Percentiles rank a stretch among this genome's conserved stretches.
Evolutionary conservation across 2,888 invertebrate species (phyloP).

Genomic region (Scaeva pyrastri): DNA sequence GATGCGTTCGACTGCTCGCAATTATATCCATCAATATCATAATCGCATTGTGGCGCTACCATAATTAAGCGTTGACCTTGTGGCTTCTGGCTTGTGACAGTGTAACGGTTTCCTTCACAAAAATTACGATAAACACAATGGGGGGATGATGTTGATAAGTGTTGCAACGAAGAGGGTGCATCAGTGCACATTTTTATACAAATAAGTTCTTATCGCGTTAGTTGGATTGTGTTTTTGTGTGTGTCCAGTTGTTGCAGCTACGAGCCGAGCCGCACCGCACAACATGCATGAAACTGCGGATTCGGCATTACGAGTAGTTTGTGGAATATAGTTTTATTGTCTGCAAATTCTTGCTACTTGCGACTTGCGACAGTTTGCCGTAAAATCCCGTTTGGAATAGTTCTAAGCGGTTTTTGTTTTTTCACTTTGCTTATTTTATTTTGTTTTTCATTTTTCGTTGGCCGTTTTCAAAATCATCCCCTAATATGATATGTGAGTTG

Average conservation of each 20-base stretch:
- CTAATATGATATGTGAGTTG: slow-evolving; percentile 7
- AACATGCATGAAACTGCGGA: slow-evolving; percentile 22
- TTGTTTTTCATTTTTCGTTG: neutral
- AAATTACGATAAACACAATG: slow-evolving; percentile 17
- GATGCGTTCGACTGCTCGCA: slow-evolving; percentile 4
- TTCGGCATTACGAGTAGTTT: neutral
- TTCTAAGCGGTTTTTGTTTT: slow-evolving; percentile 32
- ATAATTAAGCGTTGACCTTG: slow-evolving; percentile 63
- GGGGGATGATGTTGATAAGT: slow-evolving; percentile 19
- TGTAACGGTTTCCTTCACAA: slow-evolving; percentile 45
- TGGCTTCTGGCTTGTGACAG: slow-evolving; percentile 58
- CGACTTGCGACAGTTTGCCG: slow-evolving; percentile 29
- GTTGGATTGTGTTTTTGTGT: slow-evolving; percentile 28
- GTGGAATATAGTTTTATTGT: slow-evolving; percentile 17
- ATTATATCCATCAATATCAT: slow-evolving; percentile 28
- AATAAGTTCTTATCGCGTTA: slow-evolving; percentile 54
- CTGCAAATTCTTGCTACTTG: slow-evolving; percentile 12
- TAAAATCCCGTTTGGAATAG: slow-evolving; percentile 55
- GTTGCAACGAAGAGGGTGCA: slow-evolving; percentile 11
- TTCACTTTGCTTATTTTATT: neutral
- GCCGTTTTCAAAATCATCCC: slow-evolving; percentile 6
- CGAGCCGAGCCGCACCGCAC: neutral
- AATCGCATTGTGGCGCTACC: slow-evolving; percentile 70
- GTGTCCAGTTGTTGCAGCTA: slow-evolving; percentile 26
- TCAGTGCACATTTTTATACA: slow-evolving; percentile 19